phyloP scores from a whole-genome alignment of 2,888 invertebrate genomes.

The Beris chalybata region DNA sequence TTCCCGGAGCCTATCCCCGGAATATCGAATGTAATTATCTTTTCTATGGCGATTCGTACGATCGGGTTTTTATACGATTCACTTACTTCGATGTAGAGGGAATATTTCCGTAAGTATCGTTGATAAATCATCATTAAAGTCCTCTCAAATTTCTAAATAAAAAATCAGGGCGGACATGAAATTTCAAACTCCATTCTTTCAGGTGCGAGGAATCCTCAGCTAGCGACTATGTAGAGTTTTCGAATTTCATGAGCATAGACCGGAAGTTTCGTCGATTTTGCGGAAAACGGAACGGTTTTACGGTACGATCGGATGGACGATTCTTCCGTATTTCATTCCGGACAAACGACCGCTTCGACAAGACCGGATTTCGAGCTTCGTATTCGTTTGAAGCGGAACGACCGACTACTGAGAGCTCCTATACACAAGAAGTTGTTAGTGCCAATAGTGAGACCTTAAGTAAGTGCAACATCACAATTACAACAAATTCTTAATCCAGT shows the following conservation, averaged over 20 bases:
- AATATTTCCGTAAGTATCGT: slow-evolving; percentile 79
- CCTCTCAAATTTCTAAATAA: slow-evolving; percentile 1
- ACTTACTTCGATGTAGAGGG: slow-evolving; percentile 94
- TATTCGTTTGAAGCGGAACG: slow-evolving; percentile 79
- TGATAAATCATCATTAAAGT: too few relatives aligned
- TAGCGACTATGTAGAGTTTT: slow-evolving; percentile 96
- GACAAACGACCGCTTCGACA: slow-evolving; percentile 92
- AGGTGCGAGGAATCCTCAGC: slow-evolving; percentile 90
- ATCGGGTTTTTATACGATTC: slow-evolving; percentile 82
- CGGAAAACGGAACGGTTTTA: slow-evolving; percentile 69
- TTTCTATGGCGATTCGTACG: slow-evolving; percentile 78
- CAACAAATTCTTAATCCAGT: slow-evolving; percentile 10
- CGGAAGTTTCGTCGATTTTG: slow-evolving; percentile 87
- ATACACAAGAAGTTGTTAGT: slow-evolving; percentile 25
- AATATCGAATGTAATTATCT: slow-evolving; percentile 90
- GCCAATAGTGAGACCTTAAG: slow-evolving; percentile 18
- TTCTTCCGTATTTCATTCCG: slow-evolving; percentile 95
- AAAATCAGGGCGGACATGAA: background rate
- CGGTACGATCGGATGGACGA: slow-evolving; percentile 83
- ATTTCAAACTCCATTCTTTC: slow-evolving; percentile 47
- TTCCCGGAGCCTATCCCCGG: slow-evolving; percentile 86
- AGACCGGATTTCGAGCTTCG: slow-evolving; percentile 89
- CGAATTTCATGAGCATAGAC: slow-evolving; percentile 89
- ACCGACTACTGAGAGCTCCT: slow-evolving; percentile 45
- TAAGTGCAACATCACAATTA: slow-evolving; percentile 41